Evolutionary conservation across 2,888 invertebrate species (phyloP).

Genomic region (Latrodectus hesperus): DNA sequence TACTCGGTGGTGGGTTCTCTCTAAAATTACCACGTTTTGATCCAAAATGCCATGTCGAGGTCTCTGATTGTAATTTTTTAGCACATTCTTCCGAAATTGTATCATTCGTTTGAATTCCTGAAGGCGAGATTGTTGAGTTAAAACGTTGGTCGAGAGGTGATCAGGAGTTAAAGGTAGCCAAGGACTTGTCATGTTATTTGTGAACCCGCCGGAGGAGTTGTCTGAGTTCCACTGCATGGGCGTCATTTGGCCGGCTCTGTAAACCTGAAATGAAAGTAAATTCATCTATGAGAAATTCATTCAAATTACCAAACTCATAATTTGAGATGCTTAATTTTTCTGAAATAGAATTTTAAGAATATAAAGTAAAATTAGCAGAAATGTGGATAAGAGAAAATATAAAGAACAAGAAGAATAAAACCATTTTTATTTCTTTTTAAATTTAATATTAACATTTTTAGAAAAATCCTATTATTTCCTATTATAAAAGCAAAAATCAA

Average conservation of each 20-base stretch:
- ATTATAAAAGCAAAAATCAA: too few species aligned
- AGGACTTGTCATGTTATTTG: conserved; percentile 76
- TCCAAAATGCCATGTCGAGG: conserved; percentile 35
- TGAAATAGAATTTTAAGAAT: too few species aligned
- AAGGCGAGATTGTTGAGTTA: conserved; percentile 44
- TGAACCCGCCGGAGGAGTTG: conserved; percentile 70
- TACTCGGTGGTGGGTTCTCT: conserved; percentile 29
- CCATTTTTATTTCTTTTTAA: too few species aligned
- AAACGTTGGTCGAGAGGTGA: conserved; percentile 74
- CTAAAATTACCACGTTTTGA: conserved; percentile 42
- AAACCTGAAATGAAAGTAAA: conserved; percentile 68
- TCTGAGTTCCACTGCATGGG: conserved; percentile 81
- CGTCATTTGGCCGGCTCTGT: conserved; percentile 82
- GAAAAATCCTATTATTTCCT: too few species aligned
- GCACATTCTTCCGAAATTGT: conserved; percentile 8
- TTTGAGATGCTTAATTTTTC: too few species aligned
- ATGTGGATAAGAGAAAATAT: too few species aligned
- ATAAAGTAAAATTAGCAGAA: too few species aligned
- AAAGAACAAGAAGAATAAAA: too few species aligned
- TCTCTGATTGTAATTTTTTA: neutral
- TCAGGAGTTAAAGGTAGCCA: conserved; percentile 80
- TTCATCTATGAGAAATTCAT: too few species aligned
- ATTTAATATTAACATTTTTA: too few species aligned
- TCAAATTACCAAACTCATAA: too few species aligned
- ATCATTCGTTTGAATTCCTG: conserved; percentile 6